phyloP scores from a whole-genome alignment of 2,888 invertebrate genomes.

The Eucriotettix oculatus region DNA sequence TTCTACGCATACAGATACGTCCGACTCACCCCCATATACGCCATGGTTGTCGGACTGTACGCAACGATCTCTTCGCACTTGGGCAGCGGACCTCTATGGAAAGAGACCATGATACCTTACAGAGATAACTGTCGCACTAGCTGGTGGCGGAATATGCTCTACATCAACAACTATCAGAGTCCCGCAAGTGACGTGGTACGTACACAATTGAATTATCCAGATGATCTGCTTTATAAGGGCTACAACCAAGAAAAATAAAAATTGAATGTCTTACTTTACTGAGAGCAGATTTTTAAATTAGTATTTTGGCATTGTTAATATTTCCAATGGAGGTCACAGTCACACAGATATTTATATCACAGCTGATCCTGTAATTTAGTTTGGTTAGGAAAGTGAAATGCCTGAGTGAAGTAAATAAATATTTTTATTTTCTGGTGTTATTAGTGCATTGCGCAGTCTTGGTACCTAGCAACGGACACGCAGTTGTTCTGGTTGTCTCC shows the following conservation, averaged over 20 bases:
- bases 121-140: slow-evolving; percentile 35
- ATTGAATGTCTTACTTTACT: background rate
- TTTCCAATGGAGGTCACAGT: no score
- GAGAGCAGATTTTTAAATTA: background rate
- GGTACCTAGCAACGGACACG: slow-evolving; percentile 56
- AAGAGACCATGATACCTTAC: slow-evolving; percentile 26
- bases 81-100: slow-evolving; percentile 21
- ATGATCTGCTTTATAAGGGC: no score
- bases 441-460: slow-evolving; percentile 47
- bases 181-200: background rate
- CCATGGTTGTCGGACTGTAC: slow-evolving; percentile 18
- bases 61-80: slow-evolving; percentile 17
- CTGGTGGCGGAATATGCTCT: slow-evolving; percentile 21
- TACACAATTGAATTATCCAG: no score
- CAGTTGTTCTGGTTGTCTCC: slow-evolving; percentile 44
- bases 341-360: no score
- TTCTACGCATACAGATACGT: slow-evolving; percentile 12
- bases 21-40: slow-evolving; percentile 19
- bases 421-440: background rate
- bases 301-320: no score
- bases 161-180: slow-evolving; percentile 19
- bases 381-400: no score
- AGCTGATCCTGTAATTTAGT: no score
- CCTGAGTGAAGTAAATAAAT: no score
- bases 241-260: no score